These are phyloP conservation scores for Orthonevra nobilis DNA, from an alignment of 2,888 invertebrate genomes.

Conservation along the genomic window DNA sequence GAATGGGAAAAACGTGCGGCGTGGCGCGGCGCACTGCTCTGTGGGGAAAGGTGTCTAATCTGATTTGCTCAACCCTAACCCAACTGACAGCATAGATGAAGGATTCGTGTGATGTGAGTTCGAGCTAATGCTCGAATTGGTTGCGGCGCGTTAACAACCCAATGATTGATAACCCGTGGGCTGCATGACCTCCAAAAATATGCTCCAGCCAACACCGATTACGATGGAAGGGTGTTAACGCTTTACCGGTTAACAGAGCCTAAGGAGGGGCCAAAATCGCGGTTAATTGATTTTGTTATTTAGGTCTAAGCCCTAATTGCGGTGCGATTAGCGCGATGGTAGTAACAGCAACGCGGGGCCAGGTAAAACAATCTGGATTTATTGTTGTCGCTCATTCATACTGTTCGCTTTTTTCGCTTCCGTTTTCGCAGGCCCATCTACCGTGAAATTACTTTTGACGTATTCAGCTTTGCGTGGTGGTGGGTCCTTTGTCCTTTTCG, in stretches of 20 bases:
- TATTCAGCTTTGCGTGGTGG: no score
- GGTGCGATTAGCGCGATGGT: conserved; percentile 34
- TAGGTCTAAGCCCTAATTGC: conserved; percentile 61
- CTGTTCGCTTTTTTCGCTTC: conserved; percentile 21
- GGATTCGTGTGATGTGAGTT: conserved; percentile 40
- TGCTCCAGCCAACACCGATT: not conserved
- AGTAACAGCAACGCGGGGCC: conserved; percentile 25
- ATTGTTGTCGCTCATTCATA: conserved; percentile 10
- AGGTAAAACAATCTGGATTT: conserved; percentile 44
- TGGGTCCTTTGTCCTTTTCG: conserved; percentile 10
- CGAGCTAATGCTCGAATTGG: conserved; percentile 56
- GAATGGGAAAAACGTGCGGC: conserved; percentile 23
- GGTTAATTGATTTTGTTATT: conserved; percentile 69
- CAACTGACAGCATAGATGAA: conserved; percentile 30
- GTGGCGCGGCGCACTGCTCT: not conserved
- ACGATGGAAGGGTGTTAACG: not conserved
- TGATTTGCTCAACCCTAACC: conserved; percentile 21
- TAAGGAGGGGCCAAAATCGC: conserved; percentile 45
- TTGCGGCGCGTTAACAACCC: conserved; percentile 51
- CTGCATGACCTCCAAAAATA: conserved; percentile 40
- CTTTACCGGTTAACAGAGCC: no score
- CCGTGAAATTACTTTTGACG: conserved; percentile 51
- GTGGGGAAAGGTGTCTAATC: not conserved
- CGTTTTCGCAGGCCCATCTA: conserved; percentile 61
- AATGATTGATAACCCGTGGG: conserved; percentile 61